These are phyloP conservation scores for Orchesella flavescens DNA, from an alignment of 2,888 invertebrate species.

Conservation along the genomic window DNA sequence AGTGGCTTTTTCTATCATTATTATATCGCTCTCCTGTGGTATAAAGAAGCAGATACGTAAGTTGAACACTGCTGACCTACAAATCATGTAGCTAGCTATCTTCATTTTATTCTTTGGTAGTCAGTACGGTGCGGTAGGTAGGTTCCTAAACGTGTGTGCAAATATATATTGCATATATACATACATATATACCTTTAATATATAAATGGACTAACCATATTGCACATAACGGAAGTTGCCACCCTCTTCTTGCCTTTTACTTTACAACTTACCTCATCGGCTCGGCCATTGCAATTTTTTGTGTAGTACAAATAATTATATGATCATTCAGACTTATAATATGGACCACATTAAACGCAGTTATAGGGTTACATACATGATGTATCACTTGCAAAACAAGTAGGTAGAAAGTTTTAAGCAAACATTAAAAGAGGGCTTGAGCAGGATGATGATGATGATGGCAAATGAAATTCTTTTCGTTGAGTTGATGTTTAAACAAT, in stretches of 20 bases:
- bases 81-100: slow-evolving; percentile 30
- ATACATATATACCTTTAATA: slow-evolving; percentile 3
- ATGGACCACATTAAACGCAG: neutral
- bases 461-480: slow-evolving; percentile 11
- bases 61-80: slow-evolving; percentile 43
- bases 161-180: too few species aligned
- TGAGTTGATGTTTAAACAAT: slow-evolving; percentile 27
- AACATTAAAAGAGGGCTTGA: neutral
- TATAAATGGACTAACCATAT: slow-evolving; percentile 6
- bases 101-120: too few species aligned
- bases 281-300: slow-evolving; percentile 10
- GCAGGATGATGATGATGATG: neutral
- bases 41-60: slow-evolving; percentile 11
- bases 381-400: neutral
- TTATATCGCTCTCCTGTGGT: slow-evolving; percentile 3
- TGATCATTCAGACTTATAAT: too few species aligned
- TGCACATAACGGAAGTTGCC: slow-evolving; percentile 47
- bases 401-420: neutral
- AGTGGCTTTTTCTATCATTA: slow-evolving; percentile 36
- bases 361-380: neutral
- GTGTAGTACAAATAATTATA: slow-evolving; percentile 10
- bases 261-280: slow-evolving; percentile 30
- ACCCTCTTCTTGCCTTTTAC: slow-evolving; percentile 36
- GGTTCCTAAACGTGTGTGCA: too few species aligned
- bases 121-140: too few species aligned